A percentile compares a stretch with the other conserved stretches of the same genome.
These are phyloP conservation scores for Phytoseiulus persimilis DNA, from an alignment of 2,888 invertebrate genomes.

Conservation along the genomic window DNA sequence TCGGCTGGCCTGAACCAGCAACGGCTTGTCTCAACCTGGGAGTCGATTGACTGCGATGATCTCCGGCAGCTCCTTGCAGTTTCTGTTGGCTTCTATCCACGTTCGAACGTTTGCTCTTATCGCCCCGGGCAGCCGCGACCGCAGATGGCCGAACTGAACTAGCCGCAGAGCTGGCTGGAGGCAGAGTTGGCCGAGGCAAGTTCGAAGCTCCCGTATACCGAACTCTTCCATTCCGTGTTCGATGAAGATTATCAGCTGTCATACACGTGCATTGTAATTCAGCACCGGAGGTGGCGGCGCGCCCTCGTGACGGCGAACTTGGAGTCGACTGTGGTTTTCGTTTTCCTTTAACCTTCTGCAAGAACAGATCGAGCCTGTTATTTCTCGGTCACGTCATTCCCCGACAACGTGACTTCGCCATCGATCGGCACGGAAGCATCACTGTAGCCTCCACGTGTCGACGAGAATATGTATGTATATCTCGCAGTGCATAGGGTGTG, in stretches of 20 bases:
- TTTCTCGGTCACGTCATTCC: neutral
- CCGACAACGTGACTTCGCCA: too few relatives aligned
- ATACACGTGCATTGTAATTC: conserved; percentile 76
- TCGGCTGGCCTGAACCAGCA: conserved; percentile 39
- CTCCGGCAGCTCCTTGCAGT: conserved; percentile 10
- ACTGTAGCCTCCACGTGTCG: neutral
- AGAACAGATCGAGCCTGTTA: conserved; percentile 37
- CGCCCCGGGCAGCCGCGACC: conserved; percentile 1
- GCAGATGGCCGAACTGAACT: conserved; percentile 41
- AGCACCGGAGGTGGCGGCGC: conserved; percentile 57
- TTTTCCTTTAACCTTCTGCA: conserved; percentile 57
- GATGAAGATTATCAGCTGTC: conserved; percentile 70
- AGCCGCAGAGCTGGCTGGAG: conserved; percentile 43
- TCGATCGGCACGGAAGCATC: too few relatives aligned
- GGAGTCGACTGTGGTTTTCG: conserved; percentile 86
- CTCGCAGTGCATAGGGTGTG: neutral
- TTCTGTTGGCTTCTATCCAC: conserved; percentile 41
- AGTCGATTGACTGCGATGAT: conserved; percentile 35
- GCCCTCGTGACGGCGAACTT: conserved; percentile 74
- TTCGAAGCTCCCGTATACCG: conserved; percentile 46
- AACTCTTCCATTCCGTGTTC: conserved; percentile 57
- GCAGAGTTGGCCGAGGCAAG: conserved; percentile 44
- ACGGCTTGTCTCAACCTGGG: conserved; percentile 15
- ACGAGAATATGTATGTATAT: neutral
- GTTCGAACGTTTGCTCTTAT: conserved; percentile 37